Evolutionary conservation across 2,113 vertebrate genomes (phyloP).

Genomic region (Rallus limicola): DNA sequence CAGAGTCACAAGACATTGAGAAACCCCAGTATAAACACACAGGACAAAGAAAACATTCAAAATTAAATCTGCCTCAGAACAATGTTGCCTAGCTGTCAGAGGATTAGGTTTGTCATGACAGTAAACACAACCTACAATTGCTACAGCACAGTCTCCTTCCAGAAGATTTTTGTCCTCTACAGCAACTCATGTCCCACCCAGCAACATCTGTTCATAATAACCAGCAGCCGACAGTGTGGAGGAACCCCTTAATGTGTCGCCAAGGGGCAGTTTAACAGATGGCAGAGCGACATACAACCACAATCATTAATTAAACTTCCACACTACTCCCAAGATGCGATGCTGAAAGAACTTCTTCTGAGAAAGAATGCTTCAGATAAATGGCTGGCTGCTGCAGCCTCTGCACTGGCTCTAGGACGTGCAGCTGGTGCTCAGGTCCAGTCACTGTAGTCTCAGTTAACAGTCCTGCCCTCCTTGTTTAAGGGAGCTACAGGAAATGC

Average conservation of each 20-base stretch:
- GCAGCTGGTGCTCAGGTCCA: background rate
- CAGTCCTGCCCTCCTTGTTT: background rate
- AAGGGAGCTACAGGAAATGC: background rate
- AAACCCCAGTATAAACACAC: background rate
- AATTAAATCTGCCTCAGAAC: background rate
- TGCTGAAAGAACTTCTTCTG: conserved; percentile 34
- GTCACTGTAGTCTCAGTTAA: background rate
- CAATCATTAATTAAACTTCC: conserved; percentile 71
- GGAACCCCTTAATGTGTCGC: conserved; percentile 65
- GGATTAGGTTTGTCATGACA: background rate
- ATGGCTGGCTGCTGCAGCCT: conserved; percentile 38
- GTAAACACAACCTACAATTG: background rate
- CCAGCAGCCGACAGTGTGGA: conserved; percentile 48
- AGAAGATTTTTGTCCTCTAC: conserved; percentile 51
- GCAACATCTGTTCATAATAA: conserved; percentile 65
- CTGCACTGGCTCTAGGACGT: background rate
- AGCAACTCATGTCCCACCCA: conserved; percentile 33
- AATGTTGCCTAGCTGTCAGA: background rate
- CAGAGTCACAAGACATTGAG: background rate
- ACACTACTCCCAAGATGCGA: conserved; percentile 26
- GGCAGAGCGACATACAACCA: conserved; percentile 75
- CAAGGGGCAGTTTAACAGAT: conserved; percentile 72
- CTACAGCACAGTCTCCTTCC: conserved; percentile 57
- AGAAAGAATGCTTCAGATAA: conserved; percentile 33
- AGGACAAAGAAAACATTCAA: background rate